Percentiles rank a stretch among this genome's conserved stretches.
phyloP scores from a whole-genome alignment of 2,888 invertebrate genomes.

The Mechanitis mazaeus region DNA sequence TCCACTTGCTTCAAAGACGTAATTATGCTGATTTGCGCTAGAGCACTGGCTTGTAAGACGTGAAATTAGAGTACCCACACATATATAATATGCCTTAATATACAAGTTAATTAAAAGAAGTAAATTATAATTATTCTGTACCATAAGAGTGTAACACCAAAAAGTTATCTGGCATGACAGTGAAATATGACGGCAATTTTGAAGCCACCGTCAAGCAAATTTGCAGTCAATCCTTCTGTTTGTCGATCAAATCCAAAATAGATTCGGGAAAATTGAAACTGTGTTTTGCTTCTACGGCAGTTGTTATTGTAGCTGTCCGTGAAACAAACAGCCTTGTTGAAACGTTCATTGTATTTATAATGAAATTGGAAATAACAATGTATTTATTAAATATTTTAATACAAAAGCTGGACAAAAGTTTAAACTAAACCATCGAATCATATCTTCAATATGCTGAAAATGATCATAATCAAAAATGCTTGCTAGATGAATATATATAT shows the following conservation, averaged over 20 bases:
- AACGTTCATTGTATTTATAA: not conserved
- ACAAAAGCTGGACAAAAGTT: no score
- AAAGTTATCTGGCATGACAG: constrained; percentile 63
- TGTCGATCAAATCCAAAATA: constrained; percentile 56
- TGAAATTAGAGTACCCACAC: constrained; percentile 26
- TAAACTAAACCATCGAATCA: no score
- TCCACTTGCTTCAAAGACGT: constrained; percentile 29
- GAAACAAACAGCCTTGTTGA: no score
- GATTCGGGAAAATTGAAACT: constrained; percentile 56
- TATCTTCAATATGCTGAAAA: no score
- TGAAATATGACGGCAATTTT: constrained; percentile 70
- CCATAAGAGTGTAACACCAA: constrained; percentile 31
- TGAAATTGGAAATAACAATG: not conserved
- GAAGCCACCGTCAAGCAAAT: constrained; percentile 44
- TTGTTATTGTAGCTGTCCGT: not conserved
- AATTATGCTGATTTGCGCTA: constrained; percentile 30
- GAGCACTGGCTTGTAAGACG: constrained; percentile 26
- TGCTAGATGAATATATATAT: no score
- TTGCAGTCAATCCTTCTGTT: constrained; percentile 59
- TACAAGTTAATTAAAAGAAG: no score
- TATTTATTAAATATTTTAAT: no score
- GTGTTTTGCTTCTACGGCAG: constrained; percentile 34
- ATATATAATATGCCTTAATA: no score
- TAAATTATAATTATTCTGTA: not conserved
- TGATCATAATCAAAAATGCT: no score